phyloP scores from a whole-genome alignment of 2,888 invertebrate species.

The Hybos culiciformis region DNA sequence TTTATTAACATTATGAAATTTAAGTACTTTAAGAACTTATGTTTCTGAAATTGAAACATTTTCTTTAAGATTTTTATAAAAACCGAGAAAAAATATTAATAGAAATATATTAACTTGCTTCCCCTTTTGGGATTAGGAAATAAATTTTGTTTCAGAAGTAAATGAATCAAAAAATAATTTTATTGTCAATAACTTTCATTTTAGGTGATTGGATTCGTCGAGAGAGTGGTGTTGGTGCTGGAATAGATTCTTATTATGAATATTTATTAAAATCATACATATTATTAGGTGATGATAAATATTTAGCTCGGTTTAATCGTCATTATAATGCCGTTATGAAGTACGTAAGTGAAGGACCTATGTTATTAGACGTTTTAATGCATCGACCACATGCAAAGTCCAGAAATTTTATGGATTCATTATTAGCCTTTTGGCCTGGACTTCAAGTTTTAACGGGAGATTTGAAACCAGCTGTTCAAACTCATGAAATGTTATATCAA shows the following conservation, averaged over 20 bases:
- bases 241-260: slow-evolving; percentile 98
- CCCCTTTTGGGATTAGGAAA: too few relatives aligned
- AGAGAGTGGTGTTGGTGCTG: slow-evolving; percentile 97
- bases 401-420: slow-evolving; percentile 92
- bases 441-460: slow-evolving; percentile 83
- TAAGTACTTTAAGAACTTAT: too few relatives aligned
- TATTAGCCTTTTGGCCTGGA: slow-evolving; percentile 97
- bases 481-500: slow-evolving; percentile 97
- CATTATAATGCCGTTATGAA: slow-evolving; percentile 96
- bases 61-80: too few relatives aligned
- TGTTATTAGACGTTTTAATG: slow-evolving; percentile 92
- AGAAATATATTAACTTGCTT: too few relatives aligned
- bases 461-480: slow-evolving; percentile 93
- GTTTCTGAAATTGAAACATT: too few relatives aligned
- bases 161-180: too few relatives aligned
- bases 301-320: slow-evolving; percentile 84
- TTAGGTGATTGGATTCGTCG: slow-evolving; percentile 95
- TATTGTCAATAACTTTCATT: too few relatives aligned
- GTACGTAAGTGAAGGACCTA: slow-evolving; percentile 83
- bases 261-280: slow-evolving; percentile 97
- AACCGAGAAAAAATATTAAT: too few relatives aligned
- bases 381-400: slow-evolving; percentile 88
- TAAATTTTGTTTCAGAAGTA: too few relatives aligned
- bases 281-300: slow-evolving; percentile 83
- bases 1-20: too few relatives aligned